Conservation (phyloP, 1,140 invertebrate species). For the Bombus cullumanus region DNA sequence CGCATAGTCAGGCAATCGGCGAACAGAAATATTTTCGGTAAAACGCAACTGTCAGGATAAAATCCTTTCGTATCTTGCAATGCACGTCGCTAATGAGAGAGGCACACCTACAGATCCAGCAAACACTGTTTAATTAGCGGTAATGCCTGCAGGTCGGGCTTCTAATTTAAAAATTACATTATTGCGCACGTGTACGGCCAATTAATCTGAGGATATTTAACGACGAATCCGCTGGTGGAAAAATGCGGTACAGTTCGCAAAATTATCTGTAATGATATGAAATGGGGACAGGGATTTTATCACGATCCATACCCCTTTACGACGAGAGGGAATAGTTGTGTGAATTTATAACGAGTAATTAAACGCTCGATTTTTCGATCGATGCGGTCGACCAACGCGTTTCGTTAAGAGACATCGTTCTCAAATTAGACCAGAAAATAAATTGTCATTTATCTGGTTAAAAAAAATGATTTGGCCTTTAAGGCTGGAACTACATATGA, state of each 20-base stretch:
- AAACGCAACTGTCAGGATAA: too few relatives aligned
- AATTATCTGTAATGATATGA: slow-evolving; percentile 45
- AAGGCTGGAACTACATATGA: too few relatives aligned
- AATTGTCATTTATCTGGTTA: background rate
- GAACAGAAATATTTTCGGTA: background rate
- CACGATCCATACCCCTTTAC: background rate
- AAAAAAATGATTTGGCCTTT: background rate
- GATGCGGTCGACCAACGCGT: background rate
- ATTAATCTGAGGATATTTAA: slow-evolving; percentile 47
- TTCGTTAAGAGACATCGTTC: background rate
- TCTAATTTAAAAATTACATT: slow-evolving; percentile 40
- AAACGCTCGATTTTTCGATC: slow-evolving; percentile 32
- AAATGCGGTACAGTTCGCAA: slow-evolving; percentile 40
- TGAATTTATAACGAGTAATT: slow-evolving; percentile 33
- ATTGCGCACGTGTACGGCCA: background rate
- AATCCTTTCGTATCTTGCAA: background rate
- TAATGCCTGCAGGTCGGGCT: background rate
- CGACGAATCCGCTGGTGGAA: background rate
- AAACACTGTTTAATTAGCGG: slow-evolving; percentile 45
- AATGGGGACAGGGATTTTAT: slow-evolving; percentile 27
- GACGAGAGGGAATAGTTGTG: background rate
- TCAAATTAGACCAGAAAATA: background rate
- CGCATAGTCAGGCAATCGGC: background rate
- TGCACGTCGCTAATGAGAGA: slow-evolving; percentile 8
- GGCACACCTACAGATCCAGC: background rate